Base-by-base conservation (phyloP, 2,797 vertebrate genomes). In the Nasua narica region DNA sequence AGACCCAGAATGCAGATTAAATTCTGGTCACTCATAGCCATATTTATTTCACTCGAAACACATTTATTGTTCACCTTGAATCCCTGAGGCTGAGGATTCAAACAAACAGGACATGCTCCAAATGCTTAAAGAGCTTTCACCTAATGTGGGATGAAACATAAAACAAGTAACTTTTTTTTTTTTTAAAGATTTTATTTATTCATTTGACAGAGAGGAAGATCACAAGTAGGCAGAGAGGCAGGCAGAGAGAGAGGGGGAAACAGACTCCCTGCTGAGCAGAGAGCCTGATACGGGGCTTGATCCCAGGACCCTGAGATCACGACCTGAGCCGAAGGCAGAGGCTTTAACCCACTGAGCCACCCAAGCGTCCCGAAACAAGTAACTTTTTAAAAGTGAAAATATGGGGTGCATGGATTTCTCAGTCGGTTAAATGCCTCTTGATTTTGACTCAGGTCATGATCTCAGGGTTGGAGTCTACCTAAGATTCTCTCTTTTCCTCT, bases 1-100 rank as follows among this genome's bases (percentile, higher is more conserved):
- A 96, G 58, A 67, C 46, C 43, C 14, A 85, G 89, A 92, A 46
- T 78, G 12, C 56, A 74, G 76, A 78, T 94, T 87, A 82, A 87
- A 67, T 91, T 85, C 35, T 84, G 8, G 18, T 77, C 92, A 19
- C 72, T 46, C 27, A 15, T 23, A 84, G 21, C 21, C 4, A 11
- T 58, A 21, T 83, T 87, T 54, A 79, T 74, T 88, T 69, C 50
- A 48, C 27, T 83, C 85, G 77, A 46, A 87, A 70, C 43, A 88
- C 7, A 12, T 60, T 84, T 91, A 62, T 65, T 29, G n/a, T 65
- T 97, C 35, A 46, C 19, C 65, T 82, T 60, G 29, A 78, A 37
- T 92, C 81, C 56, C 65, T 35, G 48, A 82, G 78, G 65, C 72
- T 69, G 18, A 95, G 19, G 16, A 87, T 72, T 92, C 69, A 37